Evolutionary conservation across 2,888 invertebrate genomes (phyloP).

Genomic region (Mycalesis mineus): DNA sequence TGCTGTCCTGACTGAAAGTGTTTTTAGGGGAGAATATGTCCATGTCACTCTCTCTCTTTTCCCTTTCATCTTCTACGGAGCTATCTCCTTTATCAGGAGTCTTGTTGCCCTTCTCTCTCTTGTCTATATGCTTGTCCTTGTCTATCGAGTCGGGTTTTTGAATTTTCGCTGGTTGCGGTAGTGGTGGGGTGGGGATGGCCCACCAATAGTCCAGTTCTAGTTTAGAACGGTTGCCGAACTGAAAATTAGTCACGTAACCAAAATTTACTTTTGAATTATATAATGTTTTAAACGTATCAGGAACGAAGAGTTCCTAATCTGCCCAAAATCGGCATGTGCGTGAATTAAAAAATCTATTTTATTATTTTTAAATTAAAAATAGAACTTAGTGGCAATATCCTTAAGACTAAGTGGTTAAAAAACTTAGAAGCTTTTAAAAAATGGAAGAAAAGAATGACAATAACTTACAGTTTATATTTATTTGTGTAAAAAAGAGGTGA

Average conservation of each 20-base stretch:
- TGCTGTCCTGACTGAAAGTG: conserved; percentile 63
- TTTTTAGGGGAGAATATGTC: conserved; percentile 66
- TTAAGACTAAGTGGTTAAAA: too few species aligned
- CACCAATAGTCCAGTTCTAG: conserved; percentile 89
- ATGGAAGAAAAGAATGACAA: too few species aligned
- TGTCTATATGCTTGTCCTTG: conserved; percentile 35
- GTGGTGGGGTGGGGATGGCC: conserved; percentile 76
- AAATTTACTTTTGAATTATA: too few species aligned
- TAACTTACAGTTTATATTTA: too few species aligned
- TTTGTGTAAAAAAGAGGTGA: too few species aligned
- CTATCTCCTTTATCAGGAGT: conserved; percentile 51
- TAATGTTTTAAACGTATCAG: too few species aligned
- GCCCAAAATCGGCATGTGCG: too few species aligned
- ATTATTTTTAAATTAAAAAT: too few species aligned
- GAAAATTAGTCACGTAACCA: conserved; percentile 31
- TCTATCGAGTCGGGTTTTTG: conserved; percentile 34
- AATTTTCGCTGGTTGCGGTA: conserved; percentile 43
- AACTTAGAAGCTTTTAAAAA: too few species aligned
- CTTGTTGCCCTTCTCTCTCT: conserved; percentile 41
- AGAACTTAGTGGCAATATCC: too few species aligned
- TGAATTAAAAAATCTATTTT: too few species aligned
- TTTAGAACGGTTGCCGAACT: conserved; percentile 86
- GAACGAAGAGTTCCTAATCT: too few species aligned
- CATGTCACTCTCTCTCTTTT: conserved; percentile 51
- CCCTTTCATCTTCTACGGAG: conserved; percentile 48